phyloP scores from a whole-genome alignment of 2,888 invertebrate genomes.

The Metalampra italica region DNA sequence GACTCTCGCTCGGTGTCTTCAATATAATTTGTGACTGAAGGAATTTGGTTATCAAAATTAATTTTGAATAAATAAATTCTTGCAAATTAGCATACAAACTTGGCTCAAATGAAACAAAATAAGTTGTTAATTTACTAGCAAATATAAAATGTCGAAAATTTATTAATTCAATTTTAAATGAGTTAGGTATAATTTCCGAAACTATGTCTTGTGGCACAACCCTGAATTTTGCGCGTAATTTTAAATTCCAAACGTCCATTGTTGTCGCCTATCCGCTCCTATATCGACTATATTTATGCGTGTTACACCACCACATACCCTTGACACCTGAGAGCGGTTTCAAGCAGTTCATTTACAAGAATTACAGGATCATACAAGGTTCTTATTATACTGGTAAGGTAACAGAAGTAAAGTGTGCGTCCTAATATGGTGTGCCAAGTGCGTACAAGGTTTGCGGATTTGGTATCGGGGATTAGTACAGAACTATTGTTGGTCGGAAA shows the following conservation, averaged over 20 bases:
- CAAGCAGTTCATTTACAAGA: background rate
- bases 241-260: conserved; percentile 66
- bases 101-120: no score
- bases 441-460: conserved; percentile 33
- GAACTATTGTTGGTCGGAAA: conserved; percentile 6
- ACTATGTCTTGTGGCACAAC: conserved; percentile 23
- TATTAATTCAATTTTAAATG: no score
- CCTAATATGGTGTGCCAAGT: conserved; percentile 48
- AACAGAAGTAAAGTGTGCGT: conserved; percentile 24
- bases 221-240: conserved; percentile 61
- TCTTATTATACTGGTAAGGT: conserved; percentile 24
- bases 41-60: no score
- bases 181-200: no score
- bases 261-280: conserved; percentile 60
- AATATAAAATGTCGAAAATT: no score
- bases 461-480: conserved; percentile 22
- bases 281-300: conserved; percentile 60
- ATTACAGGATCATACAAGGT: conserved; percentile 12
- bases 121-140: no score
- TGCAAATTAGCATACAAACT: no score
- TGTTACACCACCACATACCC: conserved; percentile 19
- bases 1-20: no score
- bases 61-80: no score
- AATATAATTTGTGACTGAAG: no score
- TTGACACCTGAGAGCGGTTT: conserved; percentile 1